Base-by-base conservation (phyloP, 2,113 vertebrate species). In the Ia io region DNA sequence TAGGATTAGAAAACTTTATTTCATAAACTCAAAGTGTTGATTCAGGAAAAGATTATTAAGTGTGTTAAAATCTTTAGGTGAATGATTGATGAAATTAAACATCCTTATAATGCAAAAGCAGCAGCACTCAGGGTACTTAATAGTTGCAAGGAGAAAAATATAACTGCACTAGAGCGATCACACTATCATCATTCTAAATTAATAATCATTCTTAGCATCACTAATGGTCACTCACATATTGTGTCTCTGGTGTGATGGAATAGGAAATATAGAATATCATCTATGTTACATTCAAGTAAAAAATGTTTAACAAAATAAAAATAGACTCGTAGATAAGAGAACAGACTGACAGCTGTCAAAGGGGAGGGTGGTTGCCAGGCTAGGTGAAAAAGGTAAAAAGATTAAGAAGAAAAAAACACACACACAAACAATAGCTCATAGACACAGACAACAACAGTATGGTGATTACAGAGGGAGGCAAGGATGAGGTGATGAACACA, bases 1-100 rank as follows among this genome's bases (percentile, higher is more conserved):
- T 42, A 84, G 25, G 63, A 88, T 87, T 79, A 74, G 56, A 84
- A 76, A 63, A 40, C 20, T 56, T 77, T 3, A 42, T 69, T 89
- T 95, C 16, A 51, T 86, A 85, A 82, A 92, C 44, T 78, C n/a
- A 14, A 56, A 92, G 22, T 63, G n/a, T 51, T 88, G 59, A 84
- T 84, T 94, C 86, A 42, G 25, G 35, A 91, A 67, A 82, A 93
- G 25, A 91, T 59, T 20, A 76, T 76, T 16, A 69, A 94, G 30
- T 89, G 35, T 85, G 65, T 76, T 74, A 71, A 83, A 74, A 76
- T 16, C 44, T 5, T 71, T 82, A 63, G 32, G n/a, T 51, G 23
- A 91, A 35, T 63, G 6, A 80, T 82, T n/a, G 22, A 16, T 84
- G 51, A 84, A 91, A 84, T 40, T 18, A 9, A 91, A 77, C 83